phyloP scores from a whole-genome alignment of 2,797 vertebrate species.

The Kryptopterus vitreolus region DNA sequence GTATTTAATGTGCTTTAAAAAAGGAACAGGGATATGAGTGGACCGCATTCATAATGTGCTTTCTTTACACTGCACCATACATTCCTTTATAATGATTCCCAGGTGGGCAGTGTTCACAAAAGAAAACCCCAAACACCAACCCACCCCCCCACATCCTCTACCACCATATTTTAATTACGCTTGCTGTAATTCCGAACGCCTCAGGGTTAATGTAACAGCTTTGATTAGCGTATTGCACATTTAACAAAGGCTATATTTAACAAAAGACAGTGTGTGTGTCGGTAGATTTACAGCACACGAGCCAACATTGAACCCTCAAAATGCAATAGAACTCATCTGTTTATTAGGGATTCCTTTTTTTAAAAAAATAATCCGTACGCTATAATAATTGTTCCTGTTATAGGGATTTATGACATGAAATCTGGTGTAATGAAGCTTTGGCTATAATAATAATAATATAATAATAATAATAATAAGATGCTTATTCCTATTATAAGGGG shows the following conservation, averaged over 20 bases:
- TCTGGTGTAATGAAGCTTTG: too few species aligned
- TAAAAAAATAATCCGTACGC: too few species aligned
- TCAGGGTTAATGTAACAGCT: conserved; percentile 30
- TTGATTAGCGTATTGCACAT: conserved; percentile 36
- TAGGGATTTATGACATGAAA: too few species aligned
- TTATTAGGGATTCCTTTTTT: conserved; percentile 1
- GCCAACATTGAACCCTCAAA: conserved; percentile 2
- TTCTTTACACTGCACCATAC: conserved; percentile 30
- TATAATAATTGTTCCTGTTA: too few species aligned
- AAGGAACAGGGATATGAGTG: conserved; percentile 28
- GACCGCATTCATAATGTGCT: conserved; percentile 33
- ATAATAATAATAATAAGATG: too few species aligned
- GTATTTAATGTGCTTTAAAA: conserved; percentile 15
- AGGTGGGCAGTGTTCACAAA: conserved; percentile 16
- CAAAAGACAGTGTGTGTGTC: neutral
- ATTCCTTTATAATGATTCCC: conserved; percentile 41
- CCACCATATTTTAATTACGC: conserved; percentile 37
- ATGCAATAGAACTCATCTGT: neutral
- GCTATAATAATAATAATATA: too few species aligned
- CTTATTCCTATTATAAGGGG: too few species aligned
- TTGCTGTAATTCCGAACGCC: conserved; percentile 35
- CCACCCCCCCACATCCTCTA: conserved; percentile 22
- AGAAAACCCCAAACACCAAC: too few species aligned
- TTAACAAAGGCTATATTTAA: conserved; percentile 17
- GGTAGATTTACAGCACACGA: neutral